Evolutionary conservation across 2,113 vertebrate species (phyloP).

Genomic region (Chloroceryle aenea): DNA sequence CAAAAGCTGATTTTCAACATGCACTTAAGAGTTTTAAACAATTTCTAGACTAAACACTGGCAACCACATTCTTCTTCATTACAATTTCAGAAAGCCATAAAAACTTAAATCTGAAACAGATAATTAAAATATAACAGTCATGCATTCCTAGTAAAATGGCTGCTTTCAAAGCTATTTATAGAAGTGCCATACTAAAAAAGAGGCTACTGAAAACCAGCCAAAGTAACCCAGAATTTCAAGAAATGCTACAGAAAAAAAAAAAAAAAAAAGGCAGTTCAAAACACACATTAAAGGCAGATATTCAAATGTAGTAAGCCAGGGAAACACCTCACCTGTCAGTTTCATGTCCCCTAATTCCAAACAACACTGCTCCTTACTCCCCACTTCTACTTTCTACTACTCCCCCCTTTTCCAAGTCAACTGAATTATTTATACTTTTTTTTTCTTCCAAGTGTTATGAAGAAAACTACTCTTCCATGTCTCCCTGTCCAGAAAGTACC

Average conservation of each 20-base stretch:
- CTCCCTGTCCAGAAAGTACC: neutral
- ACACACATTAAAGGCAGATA: neutral
- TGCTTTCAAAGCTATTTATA: neutral
- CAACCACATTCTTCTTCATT: neutral
- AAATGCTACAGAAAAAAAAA: neutral
- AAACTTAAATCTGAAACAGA: neutral
- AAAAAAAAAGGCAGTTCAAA: neutral
- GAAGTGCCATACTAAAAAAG: neutral
- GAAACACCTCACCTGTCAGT: neutral
- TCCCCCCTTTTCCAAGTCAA: neutral
- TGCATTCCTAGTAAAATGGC: neutral
- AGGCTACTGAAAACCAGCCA: neutral
- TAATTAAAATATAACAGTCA: neutral
- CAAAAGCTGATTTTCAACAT: neutral
- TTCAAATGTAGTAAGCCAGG: neutral
- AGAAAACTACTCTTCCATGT: neutral
- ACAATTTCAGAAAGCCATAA: neutral
- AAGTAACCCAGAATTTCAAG: neutral
- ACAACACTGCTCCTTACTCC: neutral
- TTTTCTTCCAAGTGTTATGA: neutral
- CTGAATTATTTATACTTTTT: rapidly evolving
- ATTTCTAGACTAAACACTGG: neutral
- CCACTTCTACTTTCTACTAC: neutral
- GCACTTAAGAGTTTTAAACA: neutral
- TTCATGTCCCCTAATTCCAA: neutral